Evolutionary conservation across 2,888 invertebrate genomes (phyloP).

Genomic region (Thysanoteuthis rhombus): DNA sequence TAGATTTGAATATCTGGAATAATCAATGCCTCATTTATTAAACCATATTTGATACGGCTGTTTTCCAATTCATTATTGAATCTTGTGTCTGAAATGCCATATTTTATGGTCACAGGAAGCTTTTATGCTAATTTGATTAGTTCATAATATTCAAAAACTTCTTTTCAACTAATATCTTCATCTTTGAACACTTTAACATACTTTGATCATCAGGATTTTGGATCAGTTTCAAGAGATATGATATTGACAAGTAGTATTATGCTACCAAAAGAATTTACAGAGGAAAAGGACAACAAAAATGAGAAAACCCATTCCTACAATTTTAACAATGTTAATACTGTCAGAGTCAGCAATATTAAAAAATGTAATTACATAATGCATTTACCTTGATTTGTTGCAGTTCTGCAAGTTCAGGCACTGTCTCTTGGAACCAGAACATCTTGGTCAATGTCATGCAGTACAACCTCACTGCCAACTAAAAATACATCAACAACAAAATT

Average conservation of each 20-base stretch:
- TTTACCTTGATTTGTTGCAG: background rate
- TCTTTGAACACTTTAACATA: too few relatives aligned
- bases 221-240: too few relatives aligned
- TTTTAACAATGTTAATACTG: background rate
- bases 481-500: background rate
- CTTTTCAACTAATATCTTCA: too few relatives aligned
- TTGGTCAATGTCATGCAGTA: conserved; percentile 18
- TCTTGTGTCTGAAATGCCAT: too few relatives aligned
- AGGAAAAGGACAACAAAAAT: background rate
- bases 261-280: background rate
- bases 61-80: too few relatives aligned
- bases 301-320: background rate
- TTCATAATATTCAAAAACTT: too few relatives aligned
- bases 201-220: too few relatives aligned
- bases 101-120: too few relatives aligned
- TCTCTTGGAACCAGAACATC: conserved; percentile 16
- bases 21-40: too few relatives aligned
- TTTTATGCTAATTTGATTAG: too few relatives aligned
- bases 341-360: background rate
- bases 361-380: background rate
- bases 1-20: too few relatives aligned
- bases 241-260: background rate
- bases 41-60: too few relatives aligned
- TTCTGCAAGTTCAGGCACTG: conserved; percentile 19
- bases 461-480: conserved; percentile 13